A percentile compares a stretch with the other conserved stretches of the same genome.
These are phyloP conservation scores for Stichopus horrens DNA, from an alignment of 53 echinoderm and acorn worm species.

Conservation along the genomic window DNA sequence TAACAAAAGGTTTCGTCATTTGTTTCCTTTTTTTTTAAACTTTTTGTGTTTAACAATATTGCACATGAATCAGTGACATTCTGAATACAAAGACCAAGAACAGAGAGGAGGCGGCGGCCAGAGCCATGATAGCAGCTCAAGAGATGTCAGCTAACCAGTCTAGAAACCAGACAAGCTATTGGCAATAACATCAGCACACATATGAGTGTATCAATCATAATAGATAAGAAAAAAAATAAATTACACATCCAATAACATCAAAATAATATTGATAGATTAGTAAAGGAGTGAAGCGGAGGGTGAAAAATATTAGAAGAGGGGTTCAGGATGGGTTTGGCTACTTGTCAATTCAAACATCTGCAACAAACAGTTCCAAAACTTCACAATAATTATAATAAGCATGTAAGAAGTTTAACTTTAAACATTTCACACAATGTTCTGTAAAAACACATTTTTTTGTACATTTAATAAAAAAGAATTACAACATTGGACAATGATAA, in stretches of 20 bases:
- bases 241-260: neutral
- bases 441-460: neutral
- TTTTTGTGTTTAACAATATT: constrained; percentile 26
- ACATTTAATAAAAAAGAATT: no score
- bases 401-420: neutral
- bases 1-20: neutral
- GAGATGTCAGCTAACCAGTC: neutral
- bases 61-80: constrained; percentile 25
- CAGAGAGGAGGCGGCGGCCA: neutral
- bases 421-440: neutral
- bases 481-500: no score
- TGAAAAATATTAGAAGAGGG: neutral
- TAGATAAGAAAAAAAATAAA: neutral
- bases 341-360: neutral
- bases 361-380: neutral
- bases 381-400: neutral
- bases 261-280: neutral
- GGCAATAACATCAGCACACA: neutral
- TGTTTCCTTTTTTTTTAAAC: neutral
- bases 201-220: neutral
- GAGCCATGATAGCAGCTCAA: neutral
- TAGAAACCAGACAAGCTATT: neutral
- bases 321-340: no score
- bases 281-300: neutral
- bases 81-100: constrained; percentile 30